Evolutionary conservation across 2,113 vertebrate species (phyloP).

Genomic region (Protomyctophum bolini): DNA sequence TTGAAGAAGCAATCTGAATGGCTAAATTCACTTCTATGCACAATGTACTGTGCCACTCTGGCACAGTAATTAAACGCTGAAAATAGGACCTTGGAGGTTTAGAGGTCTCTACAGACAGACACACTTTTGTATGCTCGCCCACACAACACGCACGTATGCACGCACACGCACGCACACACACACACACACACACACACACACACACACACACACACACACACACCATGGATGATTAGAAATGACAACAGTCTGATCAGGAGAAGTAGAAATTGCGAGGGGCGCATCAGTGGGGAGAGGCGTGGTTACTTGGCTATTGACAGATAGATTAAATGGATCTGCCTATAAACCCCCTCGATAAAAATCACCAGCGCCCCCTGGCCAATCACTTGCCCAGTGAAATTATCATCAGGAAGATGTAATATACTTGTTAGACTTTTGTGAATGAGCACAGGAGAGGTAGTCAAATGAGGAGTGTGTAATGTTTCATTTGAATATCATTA

Average conservation of each 20-base stretch:
- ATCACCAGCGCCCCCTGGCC: slow-evolving; percentile 47
- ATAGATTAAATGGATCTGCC: slow-evolving; percentile 65
- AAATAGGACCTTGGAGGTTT: too few relatives aligned
- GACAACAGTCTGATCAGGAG: slow-evolving; percentile 36
- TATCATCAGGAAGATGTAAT: slow-evolving; percentile 63
- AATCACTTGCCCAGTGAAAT: slow-evolving; percentile 50
- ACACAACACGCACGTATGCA: too few relatives aligned
- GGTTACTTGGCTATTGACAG: slow-evolving; percentile 62
- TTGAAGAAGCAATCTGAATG: too few relatives aligned
- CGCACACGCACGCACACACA: not conserved
- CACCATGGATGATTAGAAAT: too few relatives aligned
- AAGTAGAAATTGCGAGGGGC: slow-evolving; percentile 25
- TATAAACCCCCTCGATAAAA: slow-evolving; percentile 58
- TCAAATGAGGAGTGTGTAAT: too few relatives aligned
- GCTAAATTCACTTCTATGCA: too few relatives aligned
- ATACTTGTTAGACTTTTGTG: slow-evolving; percentile 46
- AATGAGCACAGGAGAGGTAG: slow-evolving; percentile 21
- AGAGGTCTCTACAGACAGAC: too few relatives aligned
- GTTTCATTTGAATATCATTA: too few relatives aligned
- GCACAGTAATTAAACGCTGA: too few relatives aligned
- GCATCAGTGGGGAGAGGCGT: not conserved
- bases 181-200: not conserved
- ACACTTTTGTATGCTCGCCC: too few relatives aligned
- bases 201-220: slow-evolving; percentile 6
- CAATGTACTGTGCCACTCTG: too few relatives aligned